A percentile compares a stretch with the other conserved stretches of the same genome.
These are phyloP conservation scores for Diarsia brunnea DNA, from an alignment of 2,888 invertebrate species.

Conservation along the genomic window DNA sequence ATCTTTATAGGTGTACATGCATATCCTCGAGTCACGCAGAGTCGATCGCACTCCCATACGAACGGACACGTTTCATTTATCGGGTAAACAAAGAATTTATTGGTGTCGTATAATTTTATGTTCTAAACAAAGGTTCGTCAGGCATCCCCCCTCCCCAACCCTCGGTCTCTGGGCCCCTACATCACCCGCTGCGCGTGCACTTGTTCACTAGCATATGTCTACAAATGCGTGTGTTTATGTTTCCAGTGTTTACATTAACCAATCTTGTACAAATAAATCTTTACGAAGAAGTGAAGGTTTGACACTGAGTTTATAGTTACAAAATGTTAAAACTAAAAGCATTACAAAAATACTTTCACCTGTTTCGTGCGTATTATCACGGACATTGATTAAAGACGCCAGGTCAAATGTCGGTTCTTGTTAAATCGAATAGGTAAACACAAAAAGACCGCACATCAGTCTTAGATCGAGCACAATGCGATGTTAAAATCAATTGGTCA, in stretches of 20 bases:
- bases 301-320: conserved; percentile 72
- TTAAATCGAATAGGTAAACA: conserved; percentile 72
- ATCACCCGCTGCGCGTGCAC: conserved; percentile 83
- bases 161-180: conserved; percentile 52
- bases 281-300: conserved; percentile 72
- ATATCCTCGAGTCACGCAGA: conserved; percentile 75
- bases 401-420: conserved; percentile 71
- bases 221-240: conserved; percentile 87
- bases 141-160: conserved; percentile 64
- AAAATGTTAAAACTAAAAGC: conserved; percentile 65
- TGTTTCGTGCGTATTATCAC: conserved; percentile 57
- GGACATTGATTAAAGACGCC: conserved; percentile 67
- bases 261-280: conserved; percentile 81
- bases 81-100: conserved; percentile 90
- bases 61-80: conserved; percentile 85
- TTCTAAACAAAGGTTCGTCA: conserved; percentile 89
- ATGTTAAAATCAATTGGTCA: conserved; percentile 89
- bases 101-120: conserved; percentile 90
- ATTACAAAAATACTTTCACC: conserved; percentile 63
- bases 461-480: conserved; percentile 77
- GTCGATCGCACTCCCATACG: conserved; percentile 79
- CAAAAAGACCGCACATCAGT: conserved; percentile 74
- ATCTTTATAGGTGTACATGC: conserved; percentile 61
- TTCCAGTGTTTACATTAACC: conserved; percentile 83
- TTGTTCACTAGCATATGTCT: conserved; percentile 85